These are phyloP conservation scores for Pycnomerus fuliginosus DNA, from an alignment of 2,888 invertebrate species.

Conservation along the genomic window DNA sequence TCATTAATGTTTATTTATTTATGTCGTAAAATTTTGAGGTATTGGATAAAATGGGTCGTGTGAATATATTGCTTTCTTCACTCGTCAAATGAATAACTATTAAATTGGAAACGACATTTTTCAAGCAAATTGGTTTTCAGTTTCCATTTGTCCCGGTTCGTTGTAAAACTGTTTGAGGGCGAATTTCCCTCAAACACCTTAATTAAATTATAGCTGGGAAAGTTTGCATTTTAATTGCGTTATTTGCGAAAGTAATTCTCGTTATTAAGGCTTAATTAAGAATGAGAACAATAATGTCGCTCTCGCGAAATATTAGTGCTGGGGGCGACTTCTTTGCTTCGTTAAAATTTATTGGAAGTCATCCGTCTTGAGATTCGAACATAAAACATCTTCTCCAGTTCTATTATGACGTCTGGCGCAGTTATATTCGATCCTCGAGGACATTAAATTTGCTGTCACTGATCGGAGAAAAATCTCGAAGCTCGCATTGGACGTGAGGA, in stretches of 20 bases:
- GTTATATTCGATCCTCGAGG: not conserved
- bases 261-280: constrained; percentile 10
- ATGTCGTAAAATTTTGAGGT: too few species aligned
- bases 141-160: not conserved
- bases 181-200: constrained; percentile 1
- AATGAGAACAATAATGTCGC: too few species aligned
- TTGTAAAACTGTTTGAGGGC: not conserved
- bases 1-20: too few species aligned
- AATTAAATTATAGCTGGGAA: constrained; percentile 17
- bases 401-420: constrained; percentile 12
- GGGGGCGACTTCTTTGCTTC: too few species aligned
- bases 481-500: not conserved
- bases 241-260: constrained; percentile 6
- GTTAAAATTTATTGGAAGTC: not conserved
- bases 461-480: not conserved
- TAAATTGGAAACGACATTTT: too few species aligned
- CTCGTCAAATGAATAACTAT: too few species aligned
- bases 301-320: too few species aligned
- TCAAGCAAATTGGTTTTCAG: too few species aligned
- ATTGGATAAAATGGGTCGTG: too few species aligned
- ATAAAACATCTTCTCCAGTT: constrained; percentile 5
- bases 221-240: constrained; percentile 18
- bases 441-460: not conserved
- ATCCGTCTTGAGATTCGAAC: too few species aligned
- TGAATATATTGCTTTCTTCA: too few species aligned